Percentiles rank a stretch among this genome's conserved stretches.
These are phyloP conservation scores for Gymnocypris eckloni DNA, from an alignment of 2,797 vertebrate genomes.

Conservation along the genomic window DNA sequence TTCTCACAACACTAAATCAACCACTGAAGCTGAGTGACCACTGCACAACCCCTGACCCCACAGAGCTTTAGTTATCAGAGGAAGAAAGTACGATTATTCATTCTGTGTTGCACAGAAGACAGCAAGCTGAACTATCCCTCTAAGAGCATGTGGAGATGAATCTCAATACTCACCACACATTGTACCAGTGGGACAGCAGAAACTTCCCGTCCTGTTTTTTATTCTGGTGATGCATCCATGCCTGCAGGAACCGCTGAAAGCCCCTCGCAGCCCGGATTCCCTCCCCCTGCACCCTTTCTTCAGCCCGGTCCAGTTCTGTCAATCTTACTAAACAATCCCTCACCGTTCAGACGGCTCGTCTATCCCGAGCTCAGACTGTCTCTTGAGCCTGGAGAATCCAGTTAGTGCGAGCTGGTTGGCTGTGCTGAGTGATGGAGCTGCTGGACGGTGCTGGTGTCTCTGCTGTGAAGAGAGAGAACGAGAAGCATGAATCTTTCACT, in stretches of 20 bases:
- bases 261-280: conserved; percentile 28
- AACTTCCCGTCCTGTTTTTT: conserved; percentile 53
- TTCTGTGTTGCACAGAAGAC: neutral
- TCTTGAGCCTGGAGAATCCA: neutral
- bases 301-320: conserved; percentile 53
- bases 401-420: neutral
- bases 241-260: conserved; percentile 30
- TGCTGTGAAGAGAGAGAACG: conserved; percentile 13
- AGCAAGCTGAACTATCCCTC: neutral
- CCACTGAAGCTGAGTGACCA: neutral
- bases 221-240: conserved; percentile 54
- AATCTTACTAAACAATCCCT: neutral
- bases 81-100: neutral
- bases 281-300: conserved; percentile 7
- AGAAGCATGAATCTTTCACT: conserved; percentile 49
- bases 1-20: neutral
- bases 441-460: conserved; percentile 12
- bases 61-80: neutral
- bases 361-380: neutral
- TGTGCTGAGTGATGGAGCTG: neutral
- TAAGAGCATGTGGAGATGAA: neutral
- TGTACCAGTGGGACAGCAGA: conserved; percentile 52
- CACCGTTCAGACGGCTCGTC: neutral
- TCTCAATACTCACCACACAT: conserved; percentile 63
- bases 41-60: neutral